Evolutionary conservation across 1,140 invertebrate species (phyloP).

Genomic region (Sinonovacula constricta): DNA sequence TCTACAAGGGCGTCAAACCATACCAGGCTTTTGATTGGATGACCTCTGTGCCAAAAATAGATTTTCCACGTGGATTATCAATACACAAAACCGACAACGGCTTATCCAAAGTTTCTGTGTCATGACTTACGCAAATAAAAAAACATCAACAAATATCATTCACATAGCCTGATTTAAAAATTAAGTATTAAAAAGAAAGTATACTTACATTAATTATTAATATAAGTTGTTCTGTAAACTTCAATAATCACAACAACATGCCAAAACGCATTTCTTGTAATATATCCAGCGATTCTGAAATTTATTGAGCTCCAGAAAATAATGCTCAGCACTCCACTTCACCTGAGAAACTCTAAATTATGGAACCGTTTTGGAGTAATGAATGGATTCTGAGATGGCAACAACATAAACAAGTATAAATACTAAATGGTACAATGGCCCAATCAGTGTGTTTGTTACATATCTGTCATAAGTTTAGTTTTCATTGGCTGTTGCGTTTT

Average conservation of each 20-base stretch:
- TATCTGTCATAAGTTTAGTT: no score
- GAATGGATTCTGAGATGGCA: slow-evolving; percentile 40
- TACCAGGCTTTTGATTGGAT: background rate
- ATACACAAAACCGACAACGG: background rate
- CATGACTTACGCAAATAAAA: background rate
- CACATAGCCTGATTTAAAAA: background rate
- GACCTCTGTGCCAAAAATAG: slow-evolving; percentile 40
- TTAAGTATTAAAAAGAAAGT: background rate
- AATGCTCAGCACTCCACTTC: background rate
- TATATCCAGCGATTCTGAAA: background rate
- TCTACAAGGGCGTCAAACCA: slow-evolving; percentile 25
- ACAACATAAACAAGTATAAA: slow-evolving; percentile 52
- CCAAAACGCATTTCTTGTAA: background rate
- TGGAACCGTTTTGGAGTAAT: background rate
- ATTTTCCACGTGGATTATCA: slow-evolving; percentile 30
- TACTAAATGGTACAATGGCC: slow-evolving; percentile 7
- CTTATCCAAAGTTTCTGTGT: no score
- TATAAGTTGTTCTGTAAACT: no score
- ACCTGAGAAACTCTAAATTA: background rate
- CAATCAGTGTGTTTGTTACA: slow-evolving; percentile 46
- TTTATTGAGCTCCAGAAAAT: background rate
- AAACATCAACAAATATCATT: background rate
- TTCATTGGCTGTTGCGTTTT: no score
- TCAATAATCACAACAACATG: no score
- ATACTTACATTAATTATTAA: no score